phyloP scores from a whole-genome alignment of 2,113 vertebrate genomes.

The Platanista minor region DNA sequence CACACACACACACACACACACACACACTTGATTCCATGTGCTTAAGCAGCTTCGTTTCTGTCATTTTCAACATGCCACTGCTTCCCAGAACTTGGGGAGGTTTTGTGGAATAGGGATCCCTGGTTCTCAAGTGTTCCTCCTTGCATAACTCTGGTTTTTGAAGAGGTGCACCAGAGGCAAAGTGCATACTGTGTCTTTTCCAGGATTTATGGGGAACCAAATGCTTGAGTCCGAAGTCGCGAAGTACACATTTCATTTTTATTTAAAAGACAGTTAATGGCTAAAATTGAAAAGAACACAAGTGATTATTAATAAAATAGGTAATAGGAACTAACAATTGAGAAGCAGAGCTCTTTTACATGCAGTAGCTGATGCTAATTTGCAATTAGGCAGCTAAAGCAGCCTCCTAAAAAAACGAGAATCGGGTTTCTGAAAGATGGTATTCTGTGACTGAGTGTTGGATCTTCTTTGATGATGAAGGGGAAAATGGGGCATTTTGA shows the following conservation, averaged over 20 bases:
- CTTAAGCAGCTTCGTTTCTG: constrained; percentile 57
- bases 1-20: background rate
- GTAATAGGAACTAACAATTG: background rate
- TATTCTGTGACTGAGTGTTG: background rate
- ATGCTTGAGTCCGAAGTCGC: constrained; percentile 44
- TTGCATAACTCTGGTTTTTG: constrained; percentile 62
- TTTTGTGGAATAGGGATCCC: background rate
- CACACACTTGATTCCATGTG: constrained; percentile 25
- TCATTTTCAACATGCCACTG: constrained; percentile 61
- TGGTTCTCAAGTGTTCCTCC: constrained; percentile 12
- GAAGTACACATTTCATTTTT: constrained; percentile 64
- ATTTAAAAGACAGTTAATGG: constrained; percentile 48
- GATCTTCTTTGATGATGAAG: background rate
- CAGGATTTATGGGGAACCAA: constrained; percentile 59
- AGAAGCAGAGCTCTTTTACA: background rate
- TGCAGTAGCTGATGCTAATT: background rate
- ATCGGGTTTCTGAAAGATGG: background rate
- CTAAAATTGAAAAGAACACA: constrained; percentile 41
- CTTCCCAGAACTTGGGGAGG: constrained; percentile 35
- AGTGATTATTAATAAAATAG: constrained; percentile 37
- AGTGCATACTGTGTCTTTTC: constrained; percentile 54
- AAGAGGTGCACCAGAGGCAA: constrained; percentile 66
- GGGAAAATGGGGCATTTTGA: constrained; percentile 29
- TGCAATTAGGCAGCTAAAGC: background rate
- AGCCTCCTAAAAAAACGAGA: background rate